These are phyloP conservation scores for Mythimna vitellina DNA, from an alignment of 2,888 invertebrate species.

Conservation along the genomic window DNA sequence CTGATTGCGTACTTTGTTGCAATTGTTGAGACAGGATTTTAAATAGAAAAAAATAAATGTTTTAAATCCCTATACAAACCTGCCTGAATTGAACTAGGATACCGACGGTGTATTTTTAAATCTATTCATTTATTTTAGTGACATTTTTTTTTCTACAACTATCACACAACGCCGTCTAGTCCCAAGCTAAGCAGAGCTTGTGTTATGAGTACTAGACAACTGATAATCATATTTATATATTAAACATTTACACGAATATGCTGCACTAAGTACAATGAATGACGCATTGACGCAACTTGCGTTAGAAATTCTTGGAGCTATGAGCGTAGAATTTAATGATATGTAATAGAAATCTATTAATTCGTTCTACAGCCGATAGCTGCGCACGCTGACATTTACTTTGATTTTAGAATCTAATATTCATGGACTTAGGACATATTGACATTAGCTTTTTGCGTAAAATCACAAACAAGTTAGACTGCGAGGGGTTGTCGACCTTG, in stretches of 20 bases:
- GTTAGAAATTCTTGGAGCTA: slow-evolving; percentile 34
- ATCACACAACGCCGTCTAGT: too few relatives aligned
- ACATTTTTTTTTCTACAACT: too few relatives aligned
- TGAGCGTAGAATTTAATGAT: slow-evolving; percentile 52
- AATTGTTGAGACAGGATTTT: slow-evolving; percentile 40
- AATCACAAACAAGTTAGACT: slow-evolving; percentile 51
- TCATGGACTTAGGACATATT: slow-evolving; percentile 40
- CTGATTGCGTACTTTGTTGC: slow-evolving; percentile 68
- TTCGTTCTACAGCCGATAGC: slow-evolving; percentile 17
- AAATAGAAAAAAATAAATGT: slow-evolving; percentile 13
- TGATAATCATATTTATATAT: too few relatives aligned
- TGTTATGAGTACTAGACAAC: too few relatives aligned
- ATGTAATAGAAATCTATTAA: slow-evolving; percentile 47
- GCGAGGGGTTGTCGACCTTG: slow-evolving; percentile 62
- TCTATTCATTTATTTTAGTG: not conserved
- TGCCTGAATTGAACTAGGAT: not conserved
- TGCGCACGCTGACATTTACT: slow-evolving; percentile 40
- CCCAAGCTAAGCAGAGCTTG: too few relatives aligned
- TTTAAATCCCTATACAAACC: not conserved
- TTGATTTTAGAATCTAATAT: slow-evolving; percentile 38
- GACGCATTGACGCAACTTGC: slow-evolving; percentile 15
- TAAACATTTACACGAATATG: slow-evolving; percentile 29
- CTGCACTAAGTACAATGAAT: slow-evolving; percentile 24
- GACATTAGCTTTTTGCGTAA: slow-evolving; percentile 45
- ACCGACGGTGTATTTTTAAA: not conserved